Evolutionary conservation across 2,797 vertebrate genomes (phyloP).

Genomic region (Remorina albescens): DNA sequence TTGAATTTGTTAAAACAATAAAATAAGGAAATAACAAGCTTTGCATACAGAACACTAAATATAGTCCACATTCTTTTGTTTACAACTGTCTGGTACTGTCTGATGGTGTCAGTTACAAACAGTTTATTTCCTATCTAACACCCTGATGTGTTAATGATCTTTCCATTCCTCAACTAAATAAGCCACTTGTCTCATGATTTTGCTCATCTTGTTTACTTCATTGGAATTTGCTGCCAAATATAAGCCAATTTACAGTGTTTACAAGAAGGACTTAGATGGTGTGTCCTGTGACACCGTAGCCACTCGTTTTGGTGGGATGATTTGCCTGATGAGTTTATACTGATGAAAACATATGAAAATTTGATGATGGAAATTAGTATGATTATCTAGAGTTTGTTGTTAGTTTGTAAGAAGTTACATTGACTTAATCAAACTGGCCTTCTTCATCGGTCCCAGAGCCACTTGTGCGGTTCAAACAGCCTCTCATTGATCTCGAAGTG

Average conservation of each 20-base stretch:
- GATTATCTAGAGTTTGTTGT: neutral
- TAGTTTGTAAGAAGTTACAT: neutral
- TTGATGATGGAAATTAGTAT: slow-evolving; percentile 5
- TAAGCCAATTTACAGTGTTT: slow-evolving; percentile 50
- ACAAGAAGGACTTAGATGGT: slow-evolving; percentile 18
- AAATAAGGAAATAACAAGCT: slow-evolving; percentile 44
- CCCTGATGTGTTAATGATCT: slow-evolving; percentile 73
- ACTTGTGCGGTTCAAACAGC: slow-evolving; percentile 91
- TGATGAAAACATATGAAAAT: too few relatives aligned
- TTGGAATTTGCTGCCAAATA: slow-evolving; percentile 64
- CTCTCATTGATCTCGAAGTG: slow-evolving; percentile 94
- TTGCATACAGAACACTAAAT: slow-evolving; percentile 59
- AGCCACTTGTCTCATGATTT: slow-evolving; percentile 70
- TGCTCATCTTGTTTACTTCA: slow-evolving; percentile 68
- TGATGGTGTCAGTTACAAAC: slow-evolving; percentile 78
- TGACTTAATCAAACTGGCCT: slow-evolving; percentile 20
- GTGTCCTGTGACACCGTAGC: slow-evolving; percentile 1
- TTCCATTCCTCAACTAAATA: slow-evolving; percentile 72
- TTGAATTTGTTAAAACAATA: slow-evolving; percentile 27
- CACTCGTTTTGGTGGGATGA: slow-evolving; percentile 16
- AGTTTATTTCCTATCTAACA: slow-evolving; percentile 78
- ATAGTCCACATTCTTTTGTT: slow-evolving; percentile 67
- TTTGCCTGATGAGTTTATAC: neutral
- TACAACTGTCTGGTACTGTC: slow-evolving; percentile 76
- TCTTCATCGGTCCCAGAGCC: slow-evolving; percentile 85